Conservation (phyloP, 2,888 invertebrate species). For the Hirtodrosophila duncani region DNA sequence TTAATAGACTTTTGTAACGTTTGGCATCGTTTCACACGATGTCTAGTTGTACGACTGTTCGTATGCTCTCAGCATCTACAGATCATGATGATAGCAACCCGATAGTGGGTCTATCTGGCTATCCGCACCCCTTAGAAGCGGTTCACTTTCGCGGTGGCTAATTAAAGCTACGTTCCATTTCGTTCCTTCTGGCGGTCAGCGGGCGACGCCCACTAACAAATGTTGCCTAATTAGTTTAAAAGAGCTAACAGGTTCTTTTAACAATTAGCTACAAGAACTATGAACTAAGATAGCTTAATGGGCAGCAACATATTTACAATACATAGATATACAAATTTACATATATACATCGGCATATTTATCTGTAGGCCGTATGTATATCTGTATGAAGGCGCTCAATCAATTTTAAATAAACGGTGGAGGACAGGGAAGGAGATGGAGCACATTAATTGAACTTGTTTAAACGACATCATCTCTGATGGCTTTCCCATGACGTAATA, state of each 20-base stretch:
- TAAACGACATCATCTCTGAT: constrained; percentile 10
- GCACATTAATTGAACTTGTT: constrained; percentile 62
- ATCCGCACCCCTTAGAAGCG: constrained; percentile 5
- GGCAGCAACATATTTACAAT: constrained; percentile 3
- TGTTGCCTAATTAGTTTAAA: constrained; percentile 34
- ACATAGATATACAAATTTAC: no score
- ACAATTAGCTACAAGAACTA: constrained; percentile 56
- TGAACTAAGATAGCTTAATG: no score
- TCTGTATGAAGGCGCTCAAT: background rate
- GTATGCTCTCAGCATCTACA: no score
- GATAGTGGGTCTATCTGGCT: background rate
- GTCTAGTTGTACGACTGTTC: no score
- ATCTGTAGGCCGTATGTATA: constrained; percentile 2
- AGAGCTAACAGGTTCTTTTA: constrained; percentile 32
- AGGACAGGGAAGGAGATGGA: constrained; percentile 18
- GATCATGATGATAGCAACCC: background rate
- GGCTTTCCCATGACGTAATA: constrained; percentile 54
- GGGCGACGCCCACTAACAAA: constrained; percentile 36
- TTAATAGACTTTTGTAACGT: no score
- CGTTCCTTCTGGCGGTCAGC: constrained; percentile 20
- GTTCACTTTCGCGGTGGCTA: no score
- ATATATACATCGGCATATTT: no score
- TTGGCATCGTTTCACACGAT: no score
- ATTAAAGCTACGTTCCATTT: no score
- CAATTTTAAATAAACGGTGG: constrained; percentile 6